Evolutionary conservation across 2,113 vertebrate species (phyloP), one percentile per base, ranked within the genome.

Genomic region (Cyprinodon tularosa): DNA sequence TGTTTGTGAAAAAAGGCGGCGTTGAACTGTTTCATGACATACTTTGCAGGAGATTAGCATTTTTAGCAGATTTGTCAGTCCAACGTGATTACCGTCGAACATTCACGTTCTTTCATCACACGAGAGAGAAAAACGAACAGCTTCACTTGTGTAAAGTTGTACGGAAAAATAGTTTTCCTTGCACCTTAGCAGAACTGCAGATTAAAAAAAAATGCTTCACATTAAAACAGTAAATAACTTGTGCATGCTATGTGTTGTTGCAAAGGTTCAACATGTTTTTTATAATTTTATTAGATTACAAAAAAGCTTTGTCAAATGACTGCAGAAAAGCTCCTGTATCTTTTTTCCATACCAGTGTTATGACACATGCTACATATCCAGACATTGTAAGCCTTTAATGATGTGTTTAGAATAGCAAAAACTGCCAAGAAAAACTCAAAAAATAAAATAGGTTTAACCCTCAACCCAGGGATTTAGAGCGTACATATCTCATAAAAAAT

Each of bases 21-120:
- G 74, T 62, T 77, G 79, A 82, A 75, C 77, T 71, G 20, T 81
- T 86, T 81, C 62, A n/a, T 77, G 70, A 77, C 82, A 86, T 65
- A 74, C 80, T 81, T 57, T 61, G 69, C 66, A 64, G 82, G 86
- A 80, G 78, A 71, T n/a, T 69, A 76, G 62, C 78, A 74, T 82
- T 84, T 66, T 66, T 15, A 79, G 79, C 44, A 68, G 72, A 83
- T 82, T 70, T 83, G 72, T 78, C 69, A 11, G 62, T 65, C 53
- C 63, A 45, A 62, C 62, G 14, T 77, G 63, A 65, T 77, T 68
- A 71, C 62, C n/a, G 13, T 13, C 22, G 61, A 44, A 61, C 36
- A 48, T 40, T n/a, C 37, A 38, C 57, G 3, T 66, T 74, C 20
- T 74, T 63, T 77, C 7, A 37, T 76, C 29, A 74, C 45, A 63